phyloP scores from a whole-genome alignment of 2,888 invertebrate genomes.

The Cantharis rufa region DNA sequence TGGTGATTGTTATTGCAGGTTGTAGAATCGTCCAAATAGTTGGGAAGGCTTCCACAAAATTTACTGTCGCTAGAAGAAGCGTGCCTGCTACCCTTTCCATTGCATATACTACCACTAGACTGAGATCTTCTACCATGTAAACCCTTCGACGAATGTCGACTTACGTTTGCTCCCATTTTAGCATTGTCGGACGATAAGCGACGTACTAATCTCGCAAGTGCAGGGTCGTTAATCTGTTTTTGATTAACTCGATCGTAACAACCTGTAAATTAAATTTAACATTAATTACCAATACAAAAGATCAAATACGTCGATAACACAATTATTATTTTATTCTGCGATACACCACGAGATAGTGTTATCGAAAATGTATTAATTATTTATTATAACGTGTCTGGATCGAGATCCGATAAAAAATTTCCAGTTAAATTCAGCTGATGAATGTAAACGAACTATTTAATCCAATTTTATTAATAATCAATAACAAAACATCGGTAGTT shows the following conservation, averaged over 20 bases:
- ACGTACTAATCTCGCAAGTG: slow-evolving; percentile 52
- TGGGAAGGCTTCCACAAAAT: slow-evolving; percentile 67
- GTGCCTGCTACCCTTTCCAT: slow-evolving; percentile 51
- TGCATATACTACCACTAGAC: slow-evolving; percentile 76
- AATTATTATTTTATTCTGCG: too few species aligned
- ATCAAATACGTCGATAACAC: not conserved
- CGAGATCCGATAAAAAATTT: too few species aligned
- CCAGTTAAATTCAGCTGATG: too few species aligned
- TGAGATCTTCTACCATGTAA: slow-evolving; percentile 73
- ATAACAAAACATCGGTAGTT: not conserved
- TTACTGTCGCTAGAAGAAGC: slow-evolving; percentile 43
- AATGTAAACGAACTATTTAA: too few species aligned
- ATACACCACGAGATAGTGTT: too few species aligned
- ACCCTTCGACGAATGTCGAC: slow-evolving; percentile 75
- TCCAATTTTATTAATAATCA: too few species aligned
- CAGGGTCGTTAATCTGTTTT: slow-evolving; percentile 55
- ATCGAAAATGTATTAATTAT: too few species aligned
- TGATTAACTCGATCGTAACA: slow-evolving; percentile 14
- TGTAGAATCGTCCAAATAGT: slow-evolving; percentile 65
- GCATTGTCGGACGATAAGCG: slow-evolving; percentile 58
- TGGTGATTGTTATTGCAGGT: slow-evolving; percentile 50
- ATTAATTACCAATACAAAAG: not conserved
- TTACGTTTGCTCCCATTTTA: slow-evolving; percentile 77
- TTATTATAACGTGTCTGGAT: too few species aligned
- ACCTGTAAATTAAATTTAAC: not conserved